Conservation (phyloP, 2,113 vertebrate genomes). For the Nesogale talazaci region DNA sequence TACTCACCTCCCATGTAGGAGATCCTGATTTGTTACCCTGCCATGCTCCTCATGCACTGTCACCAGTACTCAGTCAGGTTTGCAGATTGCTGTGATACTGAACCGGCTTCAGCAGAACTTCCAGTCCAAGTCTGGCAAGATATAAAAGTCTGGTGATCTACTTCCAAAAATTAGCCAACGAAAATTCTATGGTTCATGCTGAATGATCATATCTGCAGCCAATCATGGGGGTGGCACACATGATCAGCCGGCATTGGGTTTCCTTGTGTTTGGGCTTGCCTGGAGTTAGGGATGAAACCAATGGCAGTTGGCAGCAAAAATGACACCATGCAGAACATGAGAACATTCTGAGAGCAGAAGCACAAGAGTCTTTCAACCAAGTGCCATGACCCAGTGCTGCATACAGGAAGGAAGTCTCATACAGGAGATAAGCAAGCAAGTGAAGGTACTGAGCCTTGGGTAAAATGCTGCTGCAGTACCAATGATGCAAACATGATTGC, state of each 20-base stretch:
- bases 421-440: fast-evolving
- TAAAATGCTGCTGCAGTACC: too few relatives aligned
- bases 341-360: neutral
- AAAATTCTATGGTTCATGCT: neutral
- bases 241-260: neutral
- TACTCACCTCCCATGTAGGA: neutral
- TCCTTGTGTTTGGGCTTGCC: neutral
- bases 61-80: neutral
- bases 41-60: neutral
- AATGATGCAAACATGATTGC: neutral
- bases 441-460: neutral
- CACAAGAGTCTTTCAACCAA: neutral
- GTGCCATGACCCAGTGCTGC: too few relatives aligned
- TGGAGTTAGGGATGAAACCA: neutral
- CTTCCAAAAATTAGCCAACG: neutral
- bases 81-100: neutral
- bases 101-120: neutral
- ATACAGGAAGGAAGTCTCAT: neutral
- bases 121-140: neutral
- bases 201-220: neutral
- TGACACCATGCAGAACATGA: neutral
- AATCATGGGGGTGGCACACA: neutral
- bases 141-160: neutral
- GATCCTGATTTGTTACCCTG: neutral
- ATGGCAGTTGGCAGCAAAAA: neutral